These are phyloP conservation scores for Diorhabda sublineata DNA, from an alignment of 1,140 invertebrate species.

Conservation along the genomic window DNA sequence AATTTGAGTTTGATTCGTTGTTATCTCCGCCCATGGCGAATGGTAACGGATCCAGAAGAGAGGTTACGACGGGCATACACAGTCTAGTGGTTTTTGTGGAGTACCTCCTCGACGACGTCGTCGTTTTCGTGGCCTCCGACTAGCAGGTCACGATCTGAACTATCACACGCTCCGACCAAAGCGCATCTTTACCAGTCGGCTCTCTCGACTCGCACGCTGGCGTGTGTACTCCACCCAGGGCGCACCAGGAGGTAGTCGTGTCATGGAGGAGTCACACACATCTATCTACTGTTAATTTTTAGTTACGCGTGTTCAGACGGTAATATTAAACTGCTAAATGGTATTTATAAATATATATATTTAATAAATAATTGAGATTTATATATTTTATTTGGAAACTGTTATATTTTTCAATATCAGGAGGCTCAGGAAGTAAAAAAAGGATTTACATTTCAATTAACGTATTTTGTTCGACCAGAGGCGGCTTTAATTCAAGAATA, in stretches of 20 bases:
- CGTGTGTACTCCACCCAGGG: constrained; percentile 19
- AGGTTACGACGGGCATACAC: constrained; percentile 19
- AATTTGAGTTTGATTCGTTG: too few species aligned
- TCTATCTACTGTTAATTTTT: not conserved
- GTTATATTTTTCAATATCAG: too few species aligned
- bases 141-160: constrained; percentile 39
- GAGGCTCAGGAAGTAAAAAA: too few species aligned
- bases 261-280: constrained; percentile 6
- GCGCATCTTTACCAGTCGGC: constrained; percentile 35
- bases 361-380: too few species aligned
- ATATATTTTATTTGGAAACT: too few species aligned
- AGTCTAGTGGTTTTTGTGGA: constrained; percentile 40
- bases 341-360: too few species aligned
- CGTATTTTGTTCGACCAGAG: too few species aligned
- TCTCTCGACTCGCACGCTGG: constrained; percentile 15
- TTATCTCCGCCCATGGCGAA: constrained; percentile 9
- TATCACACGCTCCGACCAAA: constrained; percentile 36
- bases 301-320: not conserved
- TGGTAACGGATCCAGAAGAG: constrained; percentile 10
- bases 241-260: constrained; percentile 16
- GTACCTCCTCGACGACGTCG: constrained; percentile 22
- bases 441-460: too few species aligned
- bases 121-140: constrained; percentile 9
- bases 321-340: not conserved
- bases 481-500: too few species aligned